Conservation (phyloP, 2,113 vertebrate genomes). For the Heterochromis multidens region DNA sequence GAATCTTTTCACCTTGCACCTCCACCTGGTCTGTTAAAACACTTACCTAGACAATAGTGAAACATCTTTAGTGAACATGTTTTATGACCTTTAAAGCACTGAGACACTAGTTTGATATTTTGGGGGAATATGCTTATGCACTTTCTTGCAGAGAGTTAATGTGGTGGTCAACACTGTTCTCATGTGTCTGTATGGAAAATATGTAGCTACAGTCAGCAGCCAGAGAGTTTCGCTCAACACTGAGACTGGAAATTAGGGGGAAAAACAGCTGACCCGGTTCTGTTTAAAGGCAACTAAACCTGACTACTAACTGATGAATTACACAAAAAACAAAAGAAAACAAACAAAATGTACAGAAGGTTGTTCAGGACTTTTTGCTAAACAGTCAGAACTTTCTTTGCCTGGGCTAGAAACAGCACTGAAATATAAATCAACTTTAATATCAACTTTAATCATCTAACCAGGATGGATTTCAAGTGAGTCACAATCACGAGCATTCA, state of each 20-base stretch:
- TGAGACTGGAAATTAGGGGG: background rate
- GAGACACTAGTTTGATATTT: background rate
- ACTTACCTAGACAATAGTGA: constrained; percentile 80
- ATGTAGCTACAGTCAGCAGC: background rate
- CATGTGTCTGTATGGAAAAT: background rate
- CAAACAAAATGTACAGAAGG: background rate
- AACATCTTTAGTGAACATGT: background rate
- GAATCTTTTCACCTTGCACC: constrained; percentile 97
- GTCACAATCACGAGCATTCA: background rate
- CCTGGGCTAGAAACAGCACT: background rate
- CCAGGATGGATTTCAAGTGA: background rate
- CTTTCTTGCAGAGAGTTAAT: background rate
- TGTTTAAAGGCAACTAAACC: background rate
- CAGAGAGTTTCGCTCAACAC: background rate
- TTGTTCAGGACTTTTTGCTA: background rate
- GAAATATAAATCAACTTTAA: background rate
- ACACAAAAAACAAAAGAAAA: background rate
- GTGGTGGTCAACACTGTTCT: background rate
- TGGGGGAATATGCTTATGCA: background rate
- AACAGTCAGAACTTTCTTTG: background rate
- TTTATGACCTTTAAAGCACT: background rate
- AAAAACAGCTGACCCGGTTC: background rate
- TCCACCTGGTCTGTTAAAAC: constrained; percentile 97
- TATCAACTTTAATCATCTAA: background rate
- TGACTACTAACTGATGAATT: background rate